Conservation (phyloP, 2,888 invertebrate genomes). For the Ophion costatus region DNA sequence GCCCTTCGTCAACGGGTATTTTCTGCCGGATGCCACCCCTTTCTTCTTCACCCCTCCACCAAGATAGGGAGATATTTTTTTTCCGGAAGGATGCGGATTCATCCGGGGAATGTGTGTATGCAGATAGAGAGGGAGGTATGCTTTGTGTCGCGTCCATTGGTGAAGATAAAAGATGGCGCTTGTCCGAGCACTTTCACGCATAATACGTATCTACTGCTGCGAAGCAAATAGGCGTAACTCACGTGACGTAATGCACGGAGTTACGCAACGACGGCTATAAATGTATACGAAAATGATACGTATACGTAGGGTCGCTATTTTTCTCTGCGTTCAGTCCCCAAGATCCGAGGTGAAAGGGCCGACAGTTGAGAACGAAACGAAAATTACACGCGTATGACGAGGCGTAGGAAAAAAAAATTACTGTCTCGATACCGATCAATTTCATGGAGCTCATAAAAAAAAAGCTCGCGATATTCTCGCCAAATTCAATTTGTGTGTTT, state of each 20-base stretch:
- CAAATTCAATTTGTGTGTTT: slow-evolving; percentile 60
- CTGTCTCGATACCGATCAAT: slow-evolving; percentile 5
- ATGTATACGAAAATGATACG: not conserved
- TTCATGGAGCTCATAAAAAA: slow-evolving; percentile 29
- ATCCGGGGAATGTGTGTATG: slow-evolving; percentile 52
- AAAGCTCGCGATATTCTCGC: slow-evolving; percentile 42
- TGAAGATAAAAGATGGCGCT: slow-evolving; percentile 15
- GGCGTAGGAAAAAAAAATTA: slow-evolving; percentile 18
- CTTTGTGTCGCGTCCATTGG: slow-evolving; percentile 47
- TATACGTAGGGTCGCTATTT: slow-evolving; percentile 11
- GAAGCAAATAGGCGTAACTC: not conserved
- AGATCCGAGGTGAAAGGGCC: slow-evolving; percentile 13
- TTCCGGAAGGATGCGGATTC: slow-evolving; percentile 38
- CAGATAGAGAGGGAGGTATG: slow-evolving; percentile 40
- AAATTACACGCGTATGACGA: slow-evolving; percentile 11
- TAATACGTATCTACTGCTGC: not conserved
- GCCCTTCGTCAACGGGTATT: slow-evolving; percentile 18
- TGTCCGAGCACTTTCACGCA: slow-evolving; percentile 37
- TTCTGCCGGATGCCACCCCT: slow-evolving; percentile 24
- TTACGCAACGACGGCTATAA: not conserved
- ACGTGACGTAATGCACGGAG: not conserved
- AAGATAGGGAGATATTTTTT: slow-evolving; percentile 23
- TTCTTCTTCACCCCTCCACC: not conserved
- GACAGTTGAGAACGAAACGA: slow-evolving; percentile 13
- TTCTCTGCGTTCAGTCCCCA: slow-evolving; percentile 9